Conservation (phyloP, 2,113 vertebrate species). For the Nibea albiflora region DNA sequence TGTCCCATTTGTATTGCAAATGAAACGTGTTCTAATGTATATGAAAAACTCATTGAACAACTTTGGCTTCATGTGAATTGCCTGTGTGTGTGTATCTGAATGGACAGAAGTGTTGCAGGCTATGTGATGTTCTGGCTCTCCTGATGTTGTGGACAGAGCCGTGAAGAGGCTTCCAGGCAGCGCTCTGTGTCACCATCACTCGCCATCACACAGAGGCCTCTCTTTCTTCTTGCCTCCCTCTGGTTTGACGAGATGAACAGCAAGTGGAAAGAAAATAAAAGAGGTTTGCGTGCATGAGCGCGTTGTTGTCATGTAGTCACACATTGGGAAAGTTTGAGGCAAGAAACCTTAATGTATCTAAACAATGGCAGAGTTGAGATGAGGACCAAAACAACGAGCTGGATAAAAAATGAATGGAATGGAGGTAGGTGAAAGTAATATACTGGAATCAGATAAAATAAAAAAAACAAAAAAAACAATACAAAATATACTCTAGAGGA, state of each 20-base stretch:
- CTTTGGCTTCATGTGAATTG: not conserved
- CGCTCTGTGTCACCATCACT: conserved; percentile 76
- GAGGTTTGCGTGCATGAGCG: conserved; percentile 25
- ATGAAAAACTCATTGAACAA: not conserved
- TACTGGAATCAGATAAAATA: not conserved
- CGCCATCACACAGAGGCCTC: conserved; percentile 67
- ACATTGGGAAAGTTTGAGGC: conserved; percentile 15
- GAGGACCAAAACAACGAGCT: not conserved
- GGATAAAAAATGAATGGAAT: not conserved
- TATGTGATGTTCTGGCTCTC: conserved; percentile 29
- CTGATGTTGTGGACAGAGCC: conserved; percentile 52
- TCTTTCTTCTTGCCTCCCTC: conserved; percentile 27
- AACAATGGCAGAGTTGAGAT: not conserved
- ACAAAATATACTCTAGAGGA: not conserved
- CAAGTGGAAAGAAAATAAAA: conserved; percentile 28
- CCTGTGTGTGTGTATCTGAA: not conserved
- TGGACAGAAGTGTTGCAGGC: conserved; percentile 49
- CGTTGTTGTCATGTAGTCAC: conserved; percentile 8
- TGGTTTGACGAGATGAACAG: conserved; percentile 23
- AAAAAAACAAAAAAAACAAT: not conserved
- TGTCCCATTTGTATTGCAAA: not conserved
- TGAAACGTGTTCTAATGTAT: too few species aligned
- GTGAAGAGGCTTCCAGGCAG: conserved; percentile 78
- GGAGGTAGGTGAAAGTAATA: not conserved
- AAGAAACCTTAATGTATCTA: not conserved